Percentiles rank a stretch among this genome's conserved stretches.
phyloP scores from a whole-genome alignment of 37 sponge, comb jelly and placozoan species.

The Lycopodina hypogea region DNA sequence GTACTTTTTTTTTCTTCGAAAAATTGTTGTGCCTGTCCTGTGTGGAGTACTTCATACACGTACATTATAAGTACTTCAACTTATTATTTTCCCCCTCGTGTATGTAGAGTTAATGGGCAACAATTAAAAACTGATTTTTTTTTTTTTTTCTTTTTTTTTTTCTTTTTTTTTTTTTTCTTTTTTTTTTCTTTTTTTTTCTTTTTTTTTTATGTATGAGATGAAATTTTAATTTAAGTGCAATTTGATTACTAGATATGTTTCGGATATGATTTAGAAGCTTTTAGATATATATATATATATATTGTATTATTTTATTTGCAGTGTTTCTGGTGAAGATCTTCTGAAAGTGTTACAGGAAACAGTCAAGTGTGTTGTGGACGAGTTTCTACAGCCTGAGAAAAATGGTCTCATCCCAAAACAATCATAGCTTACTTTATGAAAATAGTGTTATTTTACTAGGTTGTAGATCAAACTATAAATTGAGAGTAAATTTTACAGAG shows the following conservation, averaged over 20 bases:
- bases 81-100: neutral
- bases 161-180: too few relatives aligned
- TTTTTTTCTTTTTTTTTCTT: too few relatives aligned
- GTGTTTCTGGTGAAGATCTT: slow-evolving; percentile 21
- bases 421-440: neutral
- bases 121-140: too few relatives aligned
- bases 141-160: too few relatives aligned
- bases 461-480: neutral
- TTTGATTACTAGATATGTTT: too few relatives aligned
- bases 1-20: neutral
- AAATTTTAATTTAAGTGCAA: too few relatives aligned
- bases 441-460: neutral
- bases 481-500: neutral
- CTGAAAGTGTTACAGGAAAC: slow-evolving; percentile 2
- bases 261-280: too few relatives aligned
- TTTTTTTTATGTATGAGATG: too few relatives aligned
- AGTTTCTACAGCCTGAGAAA: slow-evolving; percentile 61
- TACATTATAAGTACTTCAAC: neutral
- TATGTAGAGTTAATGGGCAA: too few relatives aligned
- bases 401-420: slow-evolving; percentile 53
- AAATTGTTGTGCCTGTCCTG: neutral
- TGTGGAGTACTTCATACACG: neutral
- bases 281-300: neutral
- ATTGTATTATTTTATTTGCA: slow-evolving; percentile 1
- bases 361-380: slow-evolving; percentile 39